Percentiles rank a stretch among this genome's conserved stretches.
These are phyloP conservation scores for Mizuhopecten yessoensis DNA, from an alignment of 1,140 invertebrate species.

Conservation along the genomic window DNA sequence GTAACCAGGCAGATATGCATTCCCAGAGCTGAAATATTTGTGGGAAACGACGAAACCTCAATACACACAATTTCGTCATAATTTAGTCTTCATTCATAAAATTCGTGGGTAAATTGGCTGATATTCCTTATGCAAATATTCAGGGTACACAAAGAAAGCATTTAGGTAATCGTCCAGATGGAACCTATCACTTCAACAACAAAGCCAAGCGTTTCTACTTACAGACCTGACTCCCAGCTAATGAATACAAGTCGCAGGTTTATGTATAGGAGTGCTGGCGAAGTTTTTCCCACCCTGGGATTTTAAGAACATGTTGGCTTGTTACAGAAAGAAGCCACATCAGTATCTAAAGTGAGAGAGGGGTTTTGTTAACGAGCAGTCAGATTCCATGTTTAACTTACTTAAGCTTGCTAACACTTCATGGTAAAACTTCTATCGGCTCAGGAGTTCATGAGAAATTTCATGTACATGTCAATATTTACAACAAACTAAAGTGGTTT, in stretches of 20 bases:
- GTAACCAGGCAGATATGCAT: not conserved
- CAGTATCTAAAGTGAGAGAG: not conserved
- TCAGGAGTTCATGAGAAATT: not conserved
- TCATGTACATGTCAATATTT: not conserved
- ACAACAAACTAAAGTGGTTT: not conserved
- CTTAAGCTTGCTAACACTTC: not conserved
- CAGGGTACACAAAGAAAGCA: not conserved
- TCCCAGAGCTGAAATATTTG: not conserved
- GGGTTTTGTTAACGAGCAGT: not conserved
- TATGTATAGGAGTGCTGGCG: not conserved
- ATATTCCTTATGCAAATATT: not conserved
- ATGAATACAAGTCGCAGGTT: slow-evolving; percentile 7
- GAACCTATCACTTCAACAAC: not conserved
- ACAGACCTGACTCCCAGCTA: not conserved
- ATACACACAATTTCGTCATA: not conserved
- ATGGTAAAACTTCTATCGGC: not conserved
- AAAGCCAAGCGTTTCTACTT: not conserved
- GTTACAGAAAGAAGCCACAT: not conserved
- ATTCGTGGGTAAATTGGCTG: not conserved
- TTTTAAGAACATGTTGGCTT: not conserved
- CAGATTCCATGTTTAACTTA: not conserved
- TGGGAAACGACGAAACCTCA: not conserved
- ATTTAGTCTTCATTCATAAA: not conserved
- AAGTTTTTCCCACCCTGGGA: slow-evolving; percentile 17
- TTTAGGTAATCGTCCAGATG: not conserved